Evolutionary conservation across 2,888 invertebrate species (phyloP), one percentile per base, ranked within the genome.

Genomic region (Tetropium fuscum): DNA sequence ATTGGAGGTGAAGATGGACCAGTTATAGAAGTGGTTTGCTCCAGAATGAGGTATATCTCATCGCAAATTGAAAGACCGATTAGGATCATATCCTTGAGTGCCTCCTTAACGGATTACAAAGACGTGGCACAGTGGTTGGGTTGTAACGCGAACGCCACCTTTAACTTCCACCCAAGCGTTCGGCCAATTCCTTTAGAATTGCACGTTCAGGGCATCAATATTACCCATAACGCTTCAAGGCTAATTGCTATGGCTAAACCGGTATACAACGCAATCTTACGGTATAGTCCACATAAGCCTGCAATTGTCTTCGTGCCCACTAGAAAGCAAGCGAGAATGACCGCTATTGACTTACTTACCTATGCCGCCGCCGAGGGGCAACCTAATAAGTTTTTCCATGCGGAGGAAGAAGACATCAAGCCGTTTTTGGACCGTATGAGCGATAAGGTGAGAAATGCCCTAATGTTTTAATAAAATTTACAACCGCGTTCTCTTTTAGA

Each of bases 161-260:
- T 98, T 83, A 99, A 99, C 85, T 99, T 99, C 84, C 98, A 98
- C 78, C 98, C 99, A 0, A 97, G 95, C 76, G 98, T 98, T 1
- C 85, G 99, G 1, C 99, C 98, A 0, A 86, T 97, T 30, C 97
- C 97, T 0, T 83, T 99, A 13, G 98, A 99, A 78, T 83, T 99
- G 40, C 98, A 98, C 76, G 96, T 99, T 54, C 95, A 94, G 87
- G 98, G 98, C 10, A 94, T 97, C 82, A 99, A 98, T 84, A 93
- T 98, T 34, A 97, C 97, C 0, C 99, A 99, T 84, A 98, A 97
- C 77, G 95, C 94, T 0, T 95, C 98, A 0, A 88, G 99, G 7
- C 51, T 99, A 20, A 93, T 97, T 0, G 95, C 98, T 0, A 99
- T 99, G 99, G 93, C 95, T 0, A 97, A 98, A 78, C 98, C 99